phyloP scores from a whole-genome alignment of 2,888 invertebrate genomes.

The Ganaspis brasiliensis region DNA sequence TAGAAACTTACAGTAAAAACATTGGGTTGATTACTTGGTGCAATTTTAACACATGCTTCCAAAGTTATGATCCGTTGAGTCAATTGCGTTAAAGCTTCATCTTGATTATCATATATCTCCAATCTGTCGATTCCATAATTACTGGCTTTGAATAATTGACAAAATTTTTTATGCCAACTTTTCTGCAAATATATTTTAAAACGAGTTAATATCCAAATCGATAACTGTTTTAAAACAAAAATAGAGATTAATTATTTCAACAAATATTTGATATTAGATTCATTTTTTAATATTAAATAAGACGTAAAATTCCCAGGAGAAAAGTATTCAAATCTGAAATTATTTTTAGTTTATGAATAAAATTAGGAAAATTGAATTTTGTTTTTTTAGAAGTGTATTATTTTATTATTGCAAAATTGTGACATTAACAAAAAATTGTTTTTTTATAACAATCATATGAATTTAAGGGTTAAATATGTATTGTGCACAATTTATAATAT shows the following conservation, averaged over 20 bases:
- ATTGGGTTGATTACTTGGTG: constrained; percentile 81
- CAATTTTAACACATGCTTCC: constrained; percentile 93
- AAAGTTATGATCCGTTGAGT: constrained; percentile 89
- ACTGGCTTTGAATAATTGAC: constrained; percentile 90
- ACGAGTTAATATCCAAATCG: neutral
- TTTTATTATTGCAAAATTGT: too few species aligned
- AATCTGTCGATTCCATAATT: constrained; percentile 92
- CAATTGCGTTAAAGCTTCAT: constrained; percentile 85
- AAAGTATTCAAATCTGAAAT: too few species aligned
- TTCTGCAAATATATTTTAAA: constrained; percentile 84
- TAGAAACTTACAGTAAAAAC: constrained; percentile 81
- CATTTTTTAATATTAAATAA: too few species aligned
- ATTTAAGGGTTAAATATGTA: neutral
- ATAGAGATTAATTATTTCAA: neutral
- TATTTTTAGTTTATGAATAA: too few species aligned
- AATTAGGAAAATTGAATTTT: too few species aligned
- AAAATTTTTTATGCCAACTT: constrained; percentile 91
- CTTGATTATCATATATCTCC: constrained; percentile 92
- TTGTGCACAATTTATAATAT: neutral
- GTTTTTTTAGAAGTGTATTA: too few species aligned
- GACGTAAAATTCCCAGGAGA: too few species aligned
- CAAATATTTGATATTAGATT: too few species aligned
- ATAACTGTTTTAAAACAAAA: neutral
- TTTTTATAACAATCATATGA: neutral
- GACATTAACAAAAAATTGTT: too few species aligned